Evolutionary conservation across 2,797 vertebrate genomes (phyloP), one percentile per base, ranked within the genome.

Genomic region (Pempheris klunzingeri): DNA sequence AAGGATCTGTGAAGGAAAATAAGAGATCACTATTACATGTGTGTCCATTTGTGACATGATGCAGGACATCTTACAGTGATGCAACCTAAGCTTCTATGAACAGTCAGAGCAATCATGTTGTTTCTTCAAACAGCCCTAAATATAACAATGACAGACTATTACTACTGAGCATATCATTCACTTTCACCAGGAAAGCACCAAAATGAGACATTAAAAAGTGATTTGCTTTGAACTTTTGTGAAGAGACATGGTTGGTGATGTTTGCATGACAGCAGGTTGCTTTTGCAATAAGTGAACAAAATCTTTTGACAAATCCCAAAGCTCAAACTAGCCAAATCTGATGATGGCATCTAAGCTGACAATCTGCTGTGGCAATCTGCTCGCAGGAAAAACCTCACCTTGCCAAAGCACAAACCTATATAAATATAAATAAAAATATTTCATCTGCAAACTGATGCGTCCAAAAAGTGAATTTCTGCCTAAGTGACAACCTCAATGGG

Each of bases 321-420:
- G 74, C 80, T 78, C 62, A 81, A 71, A 82, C 72, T 77, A 61
- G 80, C 88, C 87, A 91, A 87, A 89, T 90, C 80, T 85, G 86
- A 85, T 70, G 88, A 80, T 59, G 82, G 85, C 87, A 84, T 86
- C 86, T 80, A 64, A 36, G 88, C 80, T 84, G 82, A 54, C 92
- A 94, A 90, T 92, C 93, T 94, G 92, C 74, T 92, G 74, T 46
- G 80, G 73, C 87, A 93, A 92, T 92, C 92, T 93, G 93, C 86
- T 90, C 59, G 53, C 46, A 57, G 30, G 57, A 46, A 67, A 77
- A 66, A 66, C 18, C 71, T 87, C 71, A 85, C 77, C 65, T 71
- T 59, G 69, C 78, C 87, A 84, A 59, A 11, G 39, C 69, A 38
- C 44, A 59, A 77, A 80, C 55, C 65, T 71, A n/a, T 9, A 53